These are phyloP conservation scores for Conus ventricosus DNA, from an alignment of 1,140 invertebrate genomes.

Conservation along the genomic window DNA sequence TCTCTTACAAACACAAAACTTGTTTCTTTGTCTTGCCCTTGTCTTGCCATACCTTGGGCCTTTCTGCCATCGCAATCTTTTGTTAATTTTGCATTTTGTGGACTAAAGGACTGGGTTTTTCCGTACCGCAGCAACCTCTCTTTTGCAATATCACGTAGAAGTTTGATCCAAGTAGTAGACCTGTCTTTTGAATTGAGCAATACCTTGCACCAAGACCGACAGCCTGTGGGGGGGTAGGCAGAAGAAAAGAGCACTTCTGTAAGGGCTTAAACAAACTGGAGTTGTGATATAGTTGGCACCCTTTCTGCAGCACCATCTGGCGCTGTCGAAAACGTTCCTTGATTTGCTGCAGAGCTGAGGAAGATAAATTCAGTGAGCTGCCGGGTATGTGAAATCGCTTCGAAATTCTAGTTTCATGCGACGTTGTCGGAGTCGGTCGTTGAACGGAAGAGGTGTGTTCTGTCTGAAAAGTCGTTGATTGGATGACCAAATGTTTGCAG, in stretches of 20 bases:
- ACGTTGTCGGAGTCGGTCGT: neutral
- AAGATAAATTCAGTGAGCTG: neutral
- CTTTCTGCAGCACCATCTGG: neutral
- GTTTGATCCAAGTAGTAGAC: neutral
- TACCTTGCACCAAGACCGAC: neutral
- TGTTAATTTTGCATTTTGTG: conserved; percentile 39
- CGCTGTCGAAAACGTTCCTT: neutral
- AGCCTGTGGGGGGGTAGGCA: neutral
- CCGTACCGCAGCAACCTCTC: neutral
- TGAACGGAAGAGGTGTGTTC: no score
- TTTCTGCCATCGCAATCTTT: conserved; percentile 76
- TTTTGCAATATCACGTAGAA: neutral
- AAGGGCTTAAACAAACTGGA: neutral
- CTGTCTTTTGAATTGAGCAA: neutral
- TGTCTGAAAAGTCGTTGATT: no score
- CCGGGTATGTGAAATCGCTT: neutral
- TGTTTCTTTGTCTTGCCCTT: neutral
- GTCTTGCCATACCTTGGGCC: no score
- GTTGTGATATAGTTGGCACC: neutral
- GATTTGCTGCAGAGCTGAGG: neutral
- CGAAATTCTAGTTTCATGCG: neutral
- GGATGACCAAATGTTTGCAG: no score
- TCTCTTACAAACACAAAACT: conserved; percentile 65
- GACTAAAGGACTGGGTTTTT: neutral
- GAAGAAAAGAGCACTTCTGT: neutral